A percentile compares a stretch with the other conserved stretches of the same genome.
Evolutionary conservation across 2,888 invertebrate species (phyloP).

Genomic region (Leptopilina syphax): DNA sequence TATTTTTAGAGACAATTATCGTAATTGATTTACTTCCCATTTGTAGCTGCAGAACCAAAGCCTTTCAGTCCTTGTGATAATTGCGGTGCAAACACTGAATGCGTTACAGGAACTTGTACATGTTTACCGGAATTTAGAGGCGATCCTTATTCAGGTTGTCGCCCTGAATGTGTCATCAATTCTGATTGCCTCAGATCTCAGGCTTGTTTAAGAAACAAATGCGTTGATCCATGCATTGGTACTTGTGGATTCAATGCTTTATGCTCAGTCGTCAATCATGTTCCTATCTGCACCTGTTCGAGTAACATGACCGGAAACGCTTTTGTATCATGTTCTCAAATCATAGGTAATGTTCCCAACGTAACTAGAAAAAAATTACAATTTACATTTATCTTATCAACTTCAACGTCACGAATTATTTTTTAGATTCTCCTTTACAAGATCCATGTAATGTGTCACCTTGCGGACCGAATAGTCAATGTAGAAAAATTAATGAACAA

Average conservation of each 20-base stretch:
- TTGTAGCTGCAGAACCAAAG: constrained; percentile 64
- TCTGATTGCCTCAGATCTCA: constrained; percentile 83
- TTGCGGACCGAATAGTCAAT: constrained; percentile 82
- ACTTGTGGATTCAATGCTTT: constrained; percentile 81
- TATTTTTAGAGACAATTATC: background rate
- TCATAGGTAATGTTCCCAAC: constrained; percentile 78
- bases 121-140: constrained; percentile 74
- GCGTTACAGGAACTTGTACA: constrained; percentile 72
- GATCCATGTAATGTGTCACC: constrained; percentile 76
- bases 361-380: background rate
- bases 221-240: constrained; percentile 85
- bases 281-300: constrained; percentile 83
- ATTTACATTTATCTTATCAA: background rate
- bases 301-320: constrained; percentile 84
- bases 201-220: constrained; percentile 87
- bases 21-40: constrained; percentile 80
- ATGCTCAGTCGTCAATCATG: constrained; percentile 80
- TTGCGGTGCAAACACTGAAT: constrained; percentile 77
- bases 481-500: constrained; percentile 83
- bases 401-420: background rate
- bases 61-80: constrained; percentile 73
- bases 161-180: constrained; percentile 87
- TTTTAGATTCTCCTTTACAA: constrained; percentile 59
- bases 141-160: constrained; percentile 81
- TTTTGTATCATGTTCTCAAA: constrained; percentile 81